A percentile compares a stretch with the other conserved stretches of the same genome.
Evolutionary conservation across 2,113 vertebrate genomes (phyloP).

Genomic region (Martes martes): DNA sequence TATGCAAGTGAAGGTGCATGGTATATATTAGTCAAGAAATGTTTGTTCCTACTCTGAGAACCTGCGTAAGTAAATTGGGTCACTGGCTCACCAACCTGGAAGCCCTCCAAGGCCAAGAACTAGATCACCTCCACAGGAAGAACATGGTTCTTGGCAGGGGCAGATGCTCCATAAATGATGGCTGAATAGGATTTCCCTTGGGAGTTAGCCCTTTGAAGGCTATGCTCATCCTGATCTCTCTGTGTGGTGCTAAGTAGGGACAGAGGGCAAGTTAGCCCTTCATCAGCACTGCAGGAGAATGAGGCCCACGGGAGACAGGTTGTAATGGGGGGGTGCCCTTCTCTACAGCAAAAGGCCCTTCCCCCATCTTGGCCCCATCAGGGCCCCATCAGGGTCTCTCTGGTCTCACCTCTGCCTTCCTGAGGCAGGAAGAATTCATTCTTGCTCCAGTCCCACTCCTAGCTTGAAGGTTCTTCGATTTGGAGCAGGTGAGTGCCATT

Average conservation of each 20-base stretch:
- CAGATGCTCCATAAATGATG: background rate
- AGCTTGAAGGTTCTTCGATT: background rate
- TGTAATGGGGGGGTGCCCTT: background rate
- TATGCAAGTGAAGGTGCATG: background rate
- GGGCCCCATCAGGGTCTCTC: background rate
- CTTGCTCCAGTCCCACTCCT: background rate
- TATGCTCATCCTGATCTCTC: background rate
- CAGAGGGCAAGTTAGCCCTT: background rate
- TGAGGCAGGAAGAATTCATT: background rate
- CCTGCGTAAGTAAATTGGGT: background rate
- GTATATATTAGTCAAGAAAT: background rate
- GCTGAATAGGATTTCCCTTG: background rate
- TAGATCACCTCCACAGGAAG: background rate
- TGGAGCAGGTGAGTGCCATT: background rate
- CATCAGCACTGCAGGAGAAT: background rate
- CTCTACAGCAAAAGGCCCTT: background rate
- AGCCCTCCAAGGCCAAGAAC: background rate
- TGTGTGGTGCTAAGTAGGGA: background rate
- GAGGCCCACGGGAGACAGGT: background rate
- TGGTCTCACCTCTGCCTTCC: background rate
- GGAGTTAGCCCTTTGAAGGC: background rate
- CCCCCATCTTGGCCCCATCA: background rate
- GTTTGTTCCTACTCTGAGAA: background rate
- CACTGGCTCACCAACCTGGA: background rate
- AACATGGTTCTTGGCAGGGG: background rate